Percentiles rank a stretch among this genome's conserved stretches.
Conservation (phyloP, 2,113 vertebrate genomes). For the Tamias sibiricus region DNA sequence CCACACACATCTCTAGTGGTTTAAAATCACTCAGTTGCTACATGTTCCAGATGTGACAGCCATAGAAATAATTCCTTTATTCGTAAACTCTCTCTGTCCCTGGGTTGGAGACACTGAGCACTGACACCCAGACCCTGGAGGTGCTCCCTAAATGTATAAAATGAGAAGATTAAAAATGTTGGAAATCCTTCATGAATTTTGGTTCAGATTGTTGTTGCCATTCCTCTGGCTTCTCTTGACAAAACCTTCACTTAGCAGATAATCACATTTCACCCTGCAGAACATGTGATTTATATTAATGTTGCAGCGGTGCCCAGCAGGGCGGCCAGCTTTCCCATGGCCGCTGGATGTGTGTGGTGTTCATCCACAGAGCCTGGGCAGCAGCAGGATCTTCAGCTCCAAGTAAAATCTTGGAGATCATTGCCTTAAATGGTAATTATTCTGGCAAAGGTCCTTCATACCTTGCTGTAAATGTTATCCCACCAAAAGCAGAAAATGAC, state of each 20-base stretch:
- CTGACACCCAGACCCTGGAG: background rate
- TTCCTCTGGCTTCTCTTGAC: background rate
- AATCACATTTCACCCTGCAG: conserved; percentile 34
- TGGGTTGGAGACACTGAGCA: background rate
- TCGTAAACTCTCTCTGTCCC: background rate
- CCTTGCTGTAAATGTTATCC: conserved; percentile 55
- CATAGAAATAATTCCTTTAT: background rate
- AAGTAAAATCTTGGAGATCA: conserved; percentile 52
- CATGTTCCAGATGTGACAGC: background rate
- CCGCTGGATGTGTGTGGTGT: background rate
- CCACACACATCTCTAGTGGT: background rate
- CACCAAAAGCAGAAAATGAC: conserved; percentile 57
- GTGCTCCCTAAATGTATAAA: background rate
- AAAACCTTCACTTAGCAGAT: conserved; percentile 52
- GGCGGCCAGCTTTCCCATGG: background rate
- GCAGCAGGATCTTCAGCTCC: background rate
- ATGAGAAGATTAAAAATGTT: background rate
- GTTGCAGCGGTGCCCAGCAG: background rate
- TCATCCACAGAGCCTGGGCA: background rate
- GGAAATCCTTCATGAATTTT: background rate
- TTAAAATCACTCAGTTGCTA: background rate
- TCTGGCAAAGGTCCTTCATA: conserved; percentile 53
- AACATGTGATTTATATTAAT: conserved; percentile 36
- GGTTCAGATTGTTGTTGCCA: background rate
- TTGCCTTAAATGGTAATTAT: conserved; percentile 48